Evolutionary conservation across 1,140 invertebrate species (phyloP).

Genomic region (Bombyx mori): DNA sequence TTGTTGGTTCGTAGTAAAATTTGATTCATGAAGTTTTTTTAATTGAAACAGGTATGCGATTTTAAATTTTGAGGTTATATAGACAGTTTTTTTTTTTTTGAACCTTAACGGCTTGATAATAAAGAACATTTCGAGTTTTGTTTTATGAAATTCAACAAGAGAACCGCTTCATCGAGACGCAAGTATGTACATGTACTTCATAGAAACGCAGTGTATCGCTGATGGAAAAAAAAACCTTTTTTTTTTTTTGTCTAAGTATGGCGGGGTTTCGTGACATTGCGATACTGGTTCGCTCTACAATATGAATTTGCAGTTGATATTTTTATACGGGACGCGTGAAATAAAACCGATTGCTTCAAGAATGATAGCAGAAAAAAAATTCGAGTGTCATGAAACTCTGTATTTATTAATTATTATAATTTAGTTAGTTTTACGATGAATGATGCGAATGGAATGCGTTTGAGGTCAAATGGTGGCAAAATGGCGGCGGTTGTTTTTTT

Average conservation of each 20-base stretch:
- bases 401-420: neutral
- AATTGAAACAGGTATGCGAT: no score
- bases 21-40: neutral
- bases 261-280: constrained; percentile 12
- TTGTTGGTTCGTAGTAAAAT: constrained; percentile 10
- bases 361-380: constrained; percentile 6
- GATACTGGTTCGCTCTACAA: no score
- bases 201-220: no score
- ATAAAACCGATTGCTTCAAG: constrained; percentile 7
- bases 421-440: constrained; percentile 4
- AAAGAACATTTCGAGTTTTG: no score
- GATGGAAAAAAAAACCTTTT: neutral
- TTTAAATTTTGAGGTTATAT: no score
- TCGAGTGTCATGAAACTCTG: constrained; percentile 2
- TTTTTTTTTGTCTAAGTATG: constrained; percentile 11
- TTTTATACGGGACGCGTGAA: constrained; percentile 14
- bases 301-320: constrained; percentile 8
- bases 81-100: no score
- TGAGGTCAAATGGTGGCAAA: constrained; percentile 29
- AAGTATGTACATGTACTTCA: no score
- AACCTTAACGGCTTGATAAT: no score
- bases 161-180: no score
- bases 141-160: no score
- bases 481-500: constrained; percentile 2
- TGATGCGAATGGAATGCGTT: constrained; percentile 11